These are phyloP conservation scores for Margarornis squamiger DNA, from an alignment of 2,797 vertebrate species.

Conservation along the genomic window DNA sequence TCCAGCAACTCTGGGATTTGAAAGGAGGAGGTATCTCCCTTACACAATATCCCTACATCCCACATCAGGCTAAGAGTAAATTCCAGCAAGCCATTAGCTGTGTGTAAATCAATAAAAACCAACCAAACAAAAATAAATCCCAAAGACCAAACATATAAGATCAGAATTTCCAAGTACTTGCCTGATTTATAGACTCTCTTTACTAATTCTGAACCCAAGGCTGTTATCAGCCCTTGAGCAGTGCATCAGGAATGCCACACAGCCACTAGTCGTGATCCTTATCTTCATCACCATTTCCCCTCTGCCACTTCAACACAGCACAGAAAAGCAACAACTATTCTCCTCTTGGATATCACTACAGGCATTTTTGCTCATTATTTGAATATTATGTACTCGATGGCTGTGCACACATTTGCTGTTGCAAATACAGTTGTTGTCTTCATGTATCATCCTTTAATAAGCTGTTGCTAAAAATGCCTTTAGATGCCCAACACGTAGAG, in stretches of 20 bases:
- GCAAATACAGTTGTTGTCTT: not conserved
- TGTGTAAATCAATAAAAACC: conserved; percentile 41
- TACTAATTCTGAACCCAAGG: not conserved
- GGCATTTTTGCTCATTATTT: not conserved
- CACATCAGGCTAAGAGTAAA: conserved; percentile 42
- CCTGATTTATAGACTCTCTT: conserved; percentile 38
- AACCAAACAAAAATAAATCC: conserved; percentile 62
- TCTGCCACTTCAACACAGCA: not conserved
- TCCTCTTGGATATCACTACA: not conserved
- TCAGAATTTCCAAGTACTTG: conserved; percentile 18
- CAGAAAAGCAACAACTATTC: not conserved
- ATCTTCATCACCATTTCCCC: not conserved
- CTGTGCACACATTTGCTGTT: not conserved
- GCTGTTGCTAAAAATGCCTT: not conserved
- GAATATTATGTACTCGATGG: not conserved
- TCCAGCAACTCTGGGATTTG: conserved; percentile 28
- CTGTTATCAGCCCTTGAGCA: conserved; percentile 17
- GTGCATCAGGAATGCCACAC: not conserved
- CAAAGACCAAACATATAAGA: not conserved
- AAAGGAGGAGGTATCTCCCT: not conserved
- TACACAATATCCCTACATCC: conserved; percentile 19
- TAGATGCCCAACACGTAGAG: not conserved
- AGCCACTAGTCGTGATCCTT: not conserved
- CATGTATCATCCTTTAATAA: not conserved
- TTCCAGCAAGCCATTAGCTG: conserved; percentile 37